These are phyloP conservation scores for Melanotaenia pygmaea DNA, from an alignment of 2,797 vertebrate genomes.

Conservation along the genomic window DNA sequence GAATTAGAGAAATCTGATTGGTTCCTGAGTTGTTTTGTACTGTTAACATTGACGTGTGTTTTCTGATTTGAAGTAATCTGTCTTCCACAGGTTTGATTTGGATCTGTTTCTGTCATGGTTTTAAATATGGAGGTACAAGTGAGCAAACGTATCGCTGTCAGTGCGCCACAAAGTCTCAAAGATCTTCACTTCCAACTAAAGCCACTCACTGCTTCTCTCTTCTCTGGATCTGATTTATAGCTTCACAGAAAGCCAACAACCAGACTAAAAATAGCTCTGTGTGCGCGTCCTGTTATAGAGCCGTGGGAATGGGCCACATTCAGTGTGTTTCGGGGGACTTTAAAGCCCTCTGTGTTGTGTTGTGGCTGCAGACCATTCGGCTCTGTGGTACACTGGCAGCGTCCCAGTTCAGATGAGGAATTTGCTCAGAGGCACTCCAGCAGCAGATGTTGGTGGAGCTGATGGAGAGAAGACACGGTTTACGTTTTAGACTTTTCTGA, in stretches of 20 bases:
- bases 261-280: slow-evolving; percentile 59
- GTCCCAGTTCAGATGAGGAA: slow-evolving; percentile 22
- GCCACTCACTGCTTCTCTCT: too few relatives aligned
- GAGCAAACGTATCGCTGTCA: too few relatives aligned
- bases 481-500: background rate
- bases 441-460: slow-evolving; percentile 23
- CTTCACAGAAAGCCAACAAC: slow-evolving; percentile 50
- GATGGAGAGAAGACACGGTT: background rate
- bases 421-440: slow-evolving; percentile 36
- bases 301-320: slow-evolving; percentile 61
- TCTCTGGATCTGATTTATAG: slow-evolving; percentile 60
- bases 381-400: slow-evolving; percentile 46
- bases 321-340: slow-evolving; percentile 16
- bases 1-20: too few relatives aligned
- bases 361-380: slow-evolving; percentile 38
- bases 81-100: too few relatives aligned
- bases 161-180: too few relatives aligned
- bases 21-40: too few relatives aligned
- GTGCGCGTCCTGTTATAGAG: slow-evolving; percentile 42
- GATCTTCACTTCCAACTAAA: too few relatives aligned
- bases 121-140: too few relatives aligned
- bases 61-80: too few relatives aligned
- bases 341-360: slow-evolving; percentile 33
- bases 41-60: too few relatives aligned
- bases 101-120: too few relatives aligned